Percentiles rank a stretch among this genome's conserved stretches.
Evolutionary conservation across 2,888 invertebrate genomes (phyloP).

Genomic region (Scaptomyza caliginosa): DNA sequence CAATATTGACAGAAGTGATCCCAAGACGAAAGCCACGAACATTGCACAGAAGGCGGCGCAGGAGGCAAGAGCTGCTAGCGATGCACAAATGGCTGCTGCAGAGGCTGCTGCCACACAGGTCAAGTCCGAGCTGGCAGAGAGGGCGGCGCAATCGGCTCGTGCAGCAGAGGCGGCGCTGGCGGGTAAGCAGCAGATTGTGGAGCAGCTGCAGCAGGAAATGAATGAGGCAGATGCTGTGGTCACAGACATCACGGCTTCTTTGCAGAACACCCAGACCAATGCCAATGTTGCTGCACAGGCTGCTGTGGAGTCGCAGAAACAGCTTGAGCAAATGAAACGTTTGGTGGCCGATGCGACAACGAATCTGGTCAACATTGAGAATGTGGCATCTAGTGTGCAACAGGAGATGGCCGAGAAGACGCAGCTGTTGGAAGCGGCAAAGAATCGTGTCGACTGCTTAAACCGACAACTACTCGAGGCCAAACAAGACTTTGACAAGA

Average conservation of each 20-base stretch:
- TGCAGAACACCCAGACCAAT: conserved; percentile 87
- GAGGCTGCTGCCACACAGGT: conserved; percentile 90
- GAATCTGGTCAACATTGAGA: conserved; percentile 87
- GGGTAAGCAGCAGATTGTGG: conserved; percentile 89
- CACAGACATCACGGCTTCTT: conserved; percentile 86
- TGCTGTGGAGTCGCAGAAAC: conserved; percentile 86
- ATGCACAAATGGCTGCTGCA: conserved; percentile 90
- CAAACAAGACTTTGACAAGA: conserved; percentile 87
- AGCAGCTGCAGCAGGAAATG: conserved; percentile 88
- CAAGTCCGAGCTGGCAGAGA: conserved; percentile 89
- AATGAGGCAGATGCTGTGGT: conserved; percentile 88
- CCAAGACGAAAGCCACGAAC: conserved; percentile 86
- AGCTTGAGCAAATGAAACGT: conserved; percentile 84
- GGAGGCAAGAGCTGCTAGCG: conserved; percentile 89
- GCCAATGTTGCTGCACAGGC: conserved; percentile 87
- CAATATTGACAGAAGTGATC: conserved; percentile 21
- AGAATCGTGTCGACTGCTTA: conserved; percentile 87
- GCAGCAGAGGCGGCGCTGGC: conserved; percentile 89
- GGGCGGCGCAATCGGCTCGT: conserved; percentile 89
- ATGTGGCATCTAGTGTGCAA: conserved; percentile 87
- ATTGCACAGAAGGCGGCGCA: conserved; percentile 91
- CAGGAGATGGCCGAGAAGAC: conserved; percentile 88
- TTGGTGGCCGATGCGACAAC: conserved; percentile 85
- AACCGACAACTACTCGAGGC: conserved; percentile 87
- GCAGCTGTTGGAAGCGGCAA: conserved; percentile 88